Evolutionary conservation across 2,888 invertebrate genomes (phyloP), one percentile per base, ranked within the genome.

Genomic region (Caenorhabditis sp.): DNA sequence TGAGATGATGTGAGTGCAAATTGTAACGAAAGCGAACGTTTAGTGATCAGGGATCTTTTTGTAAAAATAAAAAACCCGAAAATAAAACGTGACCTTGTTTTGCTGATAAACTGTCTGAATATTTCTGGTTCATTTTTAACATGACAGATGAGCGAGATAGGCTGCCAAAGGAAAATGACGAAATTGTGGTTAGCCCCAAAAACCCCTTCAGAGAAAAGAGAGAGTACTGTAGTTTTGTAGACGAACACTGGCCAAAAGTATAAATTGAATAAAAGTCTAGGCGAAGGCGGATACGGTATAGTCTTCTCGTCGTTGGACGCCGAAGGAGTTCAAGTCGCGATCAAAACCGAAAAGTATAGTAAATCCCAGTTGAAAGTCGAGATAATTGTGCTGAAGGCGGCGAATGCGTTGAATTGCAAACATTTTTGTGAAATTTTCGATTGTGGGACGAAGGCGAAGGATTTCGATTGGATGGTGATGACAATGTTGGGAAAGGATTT

Each of bases 271-370:
- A 61, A 69, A 57, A 70, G 70, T 5, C 76, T 83, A 23, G 83
- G 83, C 37, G 83, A 83, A 50, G 83, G 81, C 31, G 83, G 83
- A 49, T 83, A 81, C 64, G 81, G 83, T 1, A 72, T 70, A 24
- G 82, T 81, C 5, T 81, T 81, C 53, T 58, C 58, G 24, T 71
- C 73, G 19, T 61, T 70, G 54, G 78, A 79, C n/a, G n/a, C n/a
- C n/a, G 71, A 70, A 12, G 75, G 71, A 3, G 19, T 54, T 57
- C 65, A 60, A 57, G 66, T 81, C 3, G 84, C 84, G 0, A 69
- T 83, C 36, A 84, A 84, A 58, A 76, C 79, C 26, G 84, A 84
- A 64, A 83, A 82, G 64, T 82, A 79, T 77, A 74, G 70, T 49
- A 78, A 79, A 60, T 80, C 79, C 10, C 78, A 78, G 75, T 68